Evolutionary conservation across 2,113 vertebrate genomes (phyloP).

Genomic region (Eleginops maclovinus): DNA sequence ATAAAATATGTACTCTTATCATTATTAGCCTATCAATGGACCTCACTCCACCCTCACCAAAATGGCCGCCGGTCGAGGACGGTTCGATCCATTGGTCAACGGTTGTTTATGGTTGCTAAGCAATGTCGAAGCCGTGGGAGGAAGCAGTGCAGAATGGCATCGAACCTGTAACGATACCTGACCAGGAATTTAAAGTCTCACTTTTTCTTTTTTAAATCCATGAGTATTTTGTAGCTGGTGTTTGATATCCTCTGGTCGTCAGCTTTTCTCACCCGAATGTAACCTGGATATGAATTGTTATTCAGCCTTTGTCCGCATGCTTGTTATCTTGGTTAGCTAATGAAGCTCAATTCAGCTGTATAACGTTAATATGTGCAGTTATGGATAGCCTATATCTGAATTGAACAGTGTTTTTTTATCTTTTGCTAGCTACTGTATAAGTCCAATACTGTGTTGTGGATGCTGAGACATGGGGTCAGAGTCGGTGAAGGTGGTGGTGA

Average conservation of each 20-base stretch:
- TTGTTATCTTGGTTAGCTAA: too few species aligned
- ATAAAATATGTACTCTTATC: neutral
- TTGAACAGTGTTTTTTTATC: neutral
- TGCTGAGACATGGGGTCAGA: constrained; percentile 83
- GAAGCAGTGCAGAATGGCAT: neutral
- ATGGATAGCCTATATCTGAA: too few species aligned
- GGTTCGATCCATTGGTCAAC: neutral
- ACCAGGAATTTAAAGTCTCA: neutral
- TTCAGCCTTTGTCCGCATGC: neutral
- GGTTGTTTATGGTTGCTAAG: constrained; percentile 78
- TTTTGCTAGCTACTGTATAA: neutral
- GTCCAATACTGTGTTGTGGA: neutral
- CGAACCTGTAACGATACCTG: neutral
- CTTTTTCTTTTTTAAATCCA: neutral
- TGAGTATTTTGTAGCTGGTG: neutral
- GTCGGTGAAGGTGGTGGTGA: constrained; percentile 88
- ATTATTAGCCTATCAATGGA: neutral
- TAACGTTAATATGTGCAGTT: too few species aligned
- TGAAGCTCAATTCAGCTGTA: too few species aligned
- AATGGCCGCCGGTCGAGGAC: constrained; percentile 18
- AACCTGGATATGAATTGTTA: neutral
- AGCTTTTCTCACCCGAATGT: neutral
- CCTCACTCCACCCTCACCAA: constrained; percentile 43
- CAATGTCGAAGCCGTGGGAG: constrained; percentile 71
- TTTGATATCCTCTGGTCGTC: too few species aligned